Percentiles rank a stretch among this genome's conserved stretches.
phyloP scores from a whole-genome alignment of 2,113 vertebrate species.

The Coryphaenoides rupestris region DNA sequence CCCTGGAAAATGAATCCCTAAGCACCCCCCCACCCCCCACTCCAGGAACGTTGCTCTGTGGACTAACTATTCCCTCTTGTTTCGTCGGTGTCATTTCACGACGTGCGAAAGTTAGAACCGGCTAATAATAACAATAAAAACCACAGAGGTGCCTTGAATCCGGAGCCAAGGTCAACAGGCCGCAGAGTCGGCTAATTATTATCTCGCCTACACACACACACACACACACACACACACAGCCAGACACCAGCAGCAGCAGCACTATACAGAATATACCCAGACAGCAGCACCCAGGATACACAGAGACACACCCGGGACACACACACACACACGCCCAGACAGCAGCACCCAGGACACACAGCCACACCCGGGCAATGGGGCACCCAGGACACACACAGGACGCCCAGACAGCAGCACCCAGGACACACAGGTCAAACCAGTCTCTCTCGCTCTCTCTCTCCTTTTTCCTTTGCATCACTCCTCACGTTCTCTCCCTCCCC shows the following conservation, averaged over 20 bases:
- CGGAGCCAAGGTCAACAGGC: slow-evolving; percentile 29
- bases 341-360: too few species aligned
- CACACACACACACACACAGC: too few species aligned
- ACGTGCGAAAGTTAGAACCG: slow-evolving; percentile 12
- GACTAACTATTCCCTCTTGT: slow-evolving; percentile 51
- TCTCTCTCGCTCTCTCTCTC: neutral
- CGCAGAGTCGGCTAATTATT: slow-evolving; percentile 34
- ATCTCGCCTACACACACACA: slow-evolving; percentile 34
- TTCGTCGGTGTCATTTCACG: slow-evolving; percentile 3
- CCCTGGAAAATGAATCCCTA: slow-evolving; percentile 63
- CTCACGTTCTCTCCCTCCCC: slow-evolving; percentile 1
- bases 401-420: neutral
- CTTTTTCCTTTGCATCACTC: neutral
- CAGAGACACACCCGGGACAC: too few species aligned
- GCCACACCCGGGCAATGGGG: too few species aligned
- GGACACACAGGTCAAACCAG: neutral
- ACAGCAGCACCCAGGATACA: too few species aligned
- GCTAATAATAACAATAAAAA: slow-evolving; percentile 12
- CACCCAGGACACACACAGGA: too few species aligned
- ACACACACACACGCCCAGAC: neutral
- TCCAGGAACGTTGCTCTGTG: slow-evolving; percentile 23
- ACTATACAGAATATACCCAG: too few species aligned
- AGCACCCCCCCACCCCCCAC: slow-evolving; percentile 42
- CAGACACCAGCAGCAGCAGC: too few species aligned
- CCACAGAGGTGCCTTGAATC: neutral